Evolutionary conservation across 2,113 vertebrate genomes (phyloP).

Genomic region (Protomyctophum bolini): DNA sequence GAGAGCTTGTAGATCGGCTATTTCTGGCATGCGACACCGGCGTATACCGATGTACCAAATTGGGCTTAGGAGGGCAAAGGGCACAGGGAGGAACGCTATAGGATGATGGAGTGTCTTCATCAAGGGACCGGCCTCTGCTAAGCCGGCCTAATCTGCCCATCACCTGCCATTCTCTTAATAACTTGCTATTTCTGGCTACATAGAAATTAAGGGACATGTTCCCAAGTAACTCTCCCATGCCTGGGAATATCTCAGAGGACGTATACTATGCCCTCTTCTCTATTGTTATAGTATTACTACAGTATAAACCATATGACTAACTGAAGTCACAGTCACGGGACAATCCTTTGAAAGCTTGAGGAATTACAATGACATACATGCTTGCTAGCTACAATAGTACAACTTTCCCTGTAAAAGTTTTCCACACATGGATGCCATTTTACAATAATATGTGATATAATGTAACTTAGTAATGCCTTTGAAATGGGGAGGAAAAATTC

Average conservation of each 20-base stretch:
- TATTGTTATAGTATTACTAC: slow-evolving; percentile 12
- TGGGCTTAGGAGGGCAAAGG: slow-evolving; percentile 35
- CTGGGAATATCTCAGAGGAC: slow-evolving; percentile 50
- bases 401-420: neutral
- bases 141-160: slow-evolving; percentile 70
- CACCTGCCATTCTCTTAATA: slow-evolving; percentile 77
- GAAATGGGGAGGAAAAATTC: slow-evolving; percentile 17
- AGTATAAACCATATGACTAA: slow-evolving; percentile 14
- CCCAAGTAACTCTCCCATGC: slow-evolving; percentile 48
- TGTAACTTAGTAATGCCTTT: slow-evolving; percentile 9
- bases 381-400: neutral
- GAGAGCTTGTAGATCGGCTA: too few species aligned
- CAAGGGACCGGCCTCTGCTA: slow-evolving; percentile 57
- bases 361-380: neutral
- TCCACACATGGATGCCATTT: neutral
- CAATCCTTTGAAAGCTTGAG: neutral
- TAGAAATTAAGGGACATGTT: slow-evolving; percentile 66
- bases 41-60: too few species aligned
- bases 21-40: neutral
- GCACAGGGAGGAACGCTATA: slow-evolving; percentile 47
- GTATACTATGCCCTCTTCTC: slow-evolving; percentile 27
- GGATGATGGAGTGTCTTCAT: slow-evolving; percentile 66
- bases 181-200: slow-evolving; percentile 76
- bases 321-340: slow-evolving; percentile 17
- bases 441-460: neutral